Percentiles rank a stretch among this genome's conserved stretches.
phyloP scores from a whole-genome alignment of 1,140 invertebrate species.

The Paralvinella palmiformis region DNA sequence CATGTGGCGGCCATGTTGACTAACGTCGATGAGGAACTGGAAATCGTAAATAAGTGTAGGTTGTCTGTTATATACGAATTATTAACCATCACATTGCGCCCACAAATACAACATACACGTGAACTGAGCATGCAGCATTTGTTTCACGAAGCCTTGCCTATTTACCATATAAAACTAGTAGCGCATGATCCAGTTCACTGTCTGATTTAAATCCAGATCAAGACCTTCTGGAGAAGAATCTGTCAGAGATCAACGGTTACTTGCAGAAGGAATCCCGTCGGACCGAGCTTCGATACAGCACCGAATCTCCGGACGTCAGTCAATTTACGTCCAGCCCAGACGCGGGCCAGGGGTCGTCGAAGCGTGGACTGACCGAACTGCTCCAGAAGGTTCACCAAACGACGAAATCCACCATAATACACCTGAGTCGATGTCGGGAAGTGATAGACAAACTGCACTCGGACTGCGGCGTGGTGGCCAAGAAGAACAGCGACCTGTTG shows the following conservation, averaged over 20 bases:
- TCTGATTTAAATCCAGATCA: neutral
- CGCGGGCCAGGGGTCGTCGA: neutral
- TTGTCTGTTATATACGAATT: too few species aligned
- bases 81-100: too few species aligned
- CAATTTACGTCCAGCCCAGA: neutral
- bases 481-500: neutral
- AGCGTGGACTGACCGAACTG: neutral
- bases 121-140: too few species aligned
- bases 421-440: neutral
- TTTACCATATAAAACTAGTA: neutral
- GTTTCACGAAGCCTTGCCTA: too few species aligned
- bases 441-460: neutral
- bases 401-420: neutral
- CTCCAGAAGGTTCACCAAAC: neutral
- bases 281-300: neutral
- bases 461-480: neutral
- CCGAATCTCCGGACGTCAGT: neutral
- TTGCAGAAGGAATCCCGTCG: neutral
- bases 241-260: neutral
- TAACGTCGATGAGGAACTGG: neutral
- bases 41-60: neutral
- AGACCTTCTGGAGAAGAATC: neutral
- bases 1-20: neutral
- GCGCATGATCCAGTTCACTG: neutral
- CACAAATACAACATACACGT: too few species aligned